These are phyloP conservation scores for Eonycteris spelaea DNA, from an alignment of 2,113 vertebrate genomes.

Conservation along the genomic window DNA sequence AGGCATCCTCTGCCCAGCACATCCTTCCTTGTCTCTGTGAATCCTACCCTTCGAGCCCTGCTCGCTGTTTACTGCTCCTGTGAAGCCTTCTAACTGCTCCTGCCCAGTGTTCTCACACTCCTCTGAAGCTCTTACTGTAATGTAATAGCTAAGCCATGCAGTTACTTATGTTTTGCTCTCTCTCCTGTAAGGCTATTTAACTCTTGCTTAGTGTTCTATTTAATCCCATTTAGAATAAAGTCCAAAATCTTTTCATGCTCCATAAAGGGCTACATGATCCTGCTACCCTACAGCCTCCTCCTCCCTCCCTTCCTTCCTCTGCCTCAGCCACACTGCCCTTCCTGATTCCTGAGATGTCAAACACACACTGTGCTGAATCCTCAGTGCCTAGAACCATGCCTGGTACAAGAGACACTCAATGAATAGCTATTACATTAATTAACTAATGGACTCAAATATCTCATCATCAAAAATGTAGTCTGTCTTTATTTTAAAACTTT, in stretches of 20 bases:
- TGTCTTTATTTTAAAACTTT: constrained; percentile 24
- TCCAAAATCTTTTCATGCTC: neutral
- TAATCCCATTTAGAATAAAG: neutral
- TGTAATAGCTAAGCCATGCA: neutral
- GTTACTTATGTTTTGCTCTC: neutral
- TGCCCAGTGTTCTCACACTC: neutral
- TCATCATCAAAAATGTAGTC: neutral
- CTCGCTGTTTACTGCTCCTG: no score
- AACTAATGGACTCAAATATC: neutral
- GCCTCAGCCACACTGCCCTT: neutral
- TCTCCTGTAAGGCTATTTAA: neutral
- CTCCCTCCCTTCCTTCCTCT: neutral
- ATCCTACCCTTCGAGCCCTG: neutral
- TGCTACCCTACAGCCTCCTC: neutral
- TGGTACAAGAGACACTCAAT: neutral
- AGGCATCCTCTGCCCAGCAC: neutral
- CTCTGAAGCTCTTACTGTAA: neutral
- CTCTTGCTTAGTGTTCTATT: neutral
- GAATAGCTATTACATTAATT: neutral
- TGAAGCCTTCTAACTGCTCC: neutral
- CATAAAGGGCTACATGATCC: neutral
- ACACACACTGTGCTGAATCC: neutral
- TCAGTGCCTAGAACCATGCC: neutral
- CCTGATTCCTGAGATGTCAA: neutral
- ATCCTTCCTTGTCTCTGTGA: neutral